These are phyloP conservation scores for Drosophila incognita DNA, from an alignment of 2,888 invertebrate genomes.

Conservation along the genomic window DNA sequence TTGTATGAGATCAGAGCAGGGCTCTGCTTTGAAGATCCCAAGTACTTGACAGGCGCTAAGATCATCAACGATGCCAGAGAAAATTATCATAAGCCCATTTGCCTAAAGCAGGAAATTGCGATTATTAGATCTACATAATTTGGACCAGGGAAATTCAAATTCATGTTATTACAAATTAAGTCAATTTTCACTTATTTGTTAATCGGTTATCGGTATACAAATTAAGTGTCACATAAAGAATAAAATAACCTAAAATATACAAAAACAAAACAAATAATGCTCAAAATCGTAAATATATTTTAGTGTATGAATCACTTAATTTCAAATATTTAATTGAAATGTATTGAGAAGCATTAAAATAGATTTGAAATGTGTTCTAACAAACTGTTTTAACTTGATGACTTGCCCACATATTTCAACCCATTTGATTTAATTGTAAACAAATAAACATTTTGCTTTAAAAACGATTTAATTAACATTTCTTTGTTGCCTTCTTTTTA, in stretches of 20 bases:
- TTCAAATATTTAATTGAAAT: background rate
- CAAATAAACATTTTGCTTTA: conserved; percentile 14
- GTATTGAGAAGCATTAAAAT: background rate
- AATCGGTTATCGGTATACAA: background rate
- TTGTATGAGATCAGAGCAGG: conserved; percentile 4
- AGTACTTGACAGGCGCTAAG: conserved; percentile 53
- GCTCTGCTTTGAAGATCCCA: conserved; percentile 15
- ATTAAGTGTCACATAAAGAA: background rate
- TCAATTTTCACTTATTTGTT: background rate
- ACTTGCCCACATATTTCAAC: conserved; percentile 1
- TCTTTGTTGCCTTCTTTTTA: conserved; percentile 32
- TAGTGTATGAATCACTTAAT: background rate
- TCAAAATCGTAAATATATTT: background rate
- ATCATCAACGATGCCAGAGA: conserved; percentile 28
- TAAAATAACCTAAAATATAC: background rate
- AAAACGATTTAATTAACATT: conserved; percentile 75
- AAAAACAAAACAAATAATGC: background rate
- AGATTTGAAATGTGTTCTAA: background rate
- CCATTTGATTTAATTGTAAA: conserved; percentile 25
- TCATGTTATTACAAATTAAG: background rate
- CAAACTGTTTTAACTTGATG: background rate
- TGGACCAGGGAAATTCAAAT: background rate
- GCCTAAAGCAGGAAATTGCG: conserved; percentile 36
- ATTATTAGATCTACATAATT: conserved; percentile 16
- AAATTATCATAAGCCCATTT: conserved; percentile 50